Evolutionary conservation across 2,888 invertebrate genomes (phyloP).

Genomic region (Drosophila limbata): DNA sequence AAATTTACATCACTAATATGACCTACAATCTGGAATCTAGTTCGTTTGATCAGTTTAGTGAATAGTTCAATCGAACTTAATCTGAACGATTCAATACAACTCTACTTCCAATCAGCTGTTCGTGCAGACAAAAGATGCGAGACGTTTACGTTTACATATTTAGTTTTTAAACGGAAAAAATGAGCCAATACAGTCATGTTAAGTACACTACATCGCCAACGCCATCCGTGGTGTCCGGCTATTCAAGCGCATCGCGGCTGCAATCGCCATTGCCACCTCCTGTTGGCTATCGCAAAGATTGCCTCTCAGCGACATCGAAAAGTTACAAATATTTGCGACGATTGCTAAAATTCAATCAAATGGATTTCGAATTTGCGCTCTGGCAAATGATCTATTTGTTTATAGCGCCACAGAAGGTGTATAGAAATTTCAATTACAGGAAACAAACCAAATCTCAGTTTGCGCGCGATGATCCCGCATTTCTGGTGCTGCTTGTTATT

Average conservation of each 20-base stretch:
- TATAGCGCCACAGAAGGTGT: constrained; percentile 97
- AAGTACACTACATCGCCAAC: constrained; percentile 74
- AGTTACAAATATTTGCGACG: constrained; percentile 94
- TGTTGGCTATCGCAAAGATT: constrained; percentile 89
- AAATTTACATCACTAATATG: no score
- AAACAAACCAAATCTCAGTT: constrained; percentile 99
- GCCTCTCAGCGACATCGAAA: constrained; percentile 94
- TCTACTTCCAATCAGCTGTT: constrained; percentile 46
- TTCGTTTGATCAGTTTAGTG: neutral
- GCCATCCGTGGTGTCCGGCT: constrained; percentile 80
- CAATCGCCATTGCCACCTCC: constrained; percentile 90
- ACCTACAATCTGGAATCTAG: neutral
- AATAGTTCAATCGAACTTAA: neutral
- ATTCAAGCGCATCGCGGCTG: constrained; percentile 86
- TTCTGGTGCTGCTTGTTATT: constrained; percentile 94
- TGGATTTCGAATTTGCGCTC: constrained; percentile 99
- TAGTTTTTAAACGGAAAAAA: constrained; percentile 45
- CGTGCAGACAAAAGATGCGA: constrained; percentile 53
- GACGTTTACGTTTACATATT: constrained; percentile 65
- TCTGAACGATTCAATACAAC: neutral
- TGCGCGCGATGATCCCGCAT: constrained; percentile 99
- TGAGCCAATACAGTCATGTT: constrained; percentile 75
- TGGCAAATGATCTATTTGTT: constrained; percentile 99
- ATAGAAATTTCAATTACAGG: constrained; percentile 98
- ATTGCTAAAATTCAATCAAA: constrained; percentile 96